Percentiles rank a stretch among this genome's conserved stretches.
Conservation (phyloP, 2,797 vertebrate species). For the Urosaurus nigricauda region DNA sequence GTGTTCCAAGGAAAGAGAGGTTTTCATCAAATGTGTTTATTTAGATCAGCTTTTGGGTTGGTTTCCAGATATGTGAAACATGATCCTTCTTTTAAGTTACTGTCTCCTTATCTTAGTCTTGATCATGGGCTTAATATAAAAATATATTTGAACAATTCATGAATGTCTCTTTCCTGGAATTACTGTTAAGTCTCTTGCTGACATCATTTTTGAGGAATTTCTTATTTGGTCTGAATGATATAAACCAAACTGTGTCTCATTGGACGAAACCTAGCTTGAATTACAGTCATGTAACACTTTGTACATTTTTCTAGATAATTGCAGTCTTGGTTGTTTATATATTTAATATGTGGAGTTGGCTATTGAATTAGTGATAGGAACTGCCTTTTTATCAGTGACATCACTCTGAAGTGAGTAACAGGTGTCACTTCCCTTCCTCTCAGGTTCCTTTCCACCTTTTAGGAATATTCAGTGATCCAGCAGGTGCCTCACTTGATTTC, state of each 20-base stretch:
- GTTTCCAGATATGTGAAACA: slow-evolving; percentile 33
- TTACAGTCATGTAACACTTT: slow-evolving; percentile 41
- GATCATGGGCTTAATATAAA: slow-evolving; percentile 52
- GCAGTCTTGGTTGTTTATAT: slow-evolving; percentile 40
- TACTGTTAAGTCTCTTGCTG: slow-evolving; percentile 52
- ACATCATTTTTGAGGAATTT: slow-evolving; percentile 66
- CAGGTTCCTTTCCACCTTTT: neutral
- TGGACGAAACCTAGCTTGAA: slow-evolving; percentile 47
- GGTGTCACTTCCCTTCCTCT: neutral
- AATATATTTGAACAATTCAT: slow-evolving; percentile 51
- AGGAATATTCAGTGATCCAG: neutral
- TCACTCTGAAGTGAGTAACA: neutral
- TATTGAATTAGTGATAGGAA: slow-evolving; percentile 29
- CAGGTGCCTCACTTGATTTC: neutral
- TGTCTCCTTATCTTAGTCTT: slow-evolving; percentile 53
- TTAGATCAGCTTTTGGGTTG: slow-evolving; percentile 10
- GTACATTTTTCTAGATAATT: slow-evolving; percentile 36
- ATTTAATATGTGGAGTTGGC: slow-evolving; percentile 28
- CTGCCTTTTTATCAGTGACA: slow-evolving; percentile 4
- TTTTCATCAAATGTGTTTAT: slow-evolving; percentile 35
- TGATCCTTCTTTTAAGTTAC: slow-evolving; percentile 18
- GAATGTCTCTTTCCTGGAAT: slow-evolving; percentile 55
- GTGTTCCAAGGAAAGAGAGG: neutral
- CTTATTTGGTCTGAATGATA: slow-evolving; percentile 51
- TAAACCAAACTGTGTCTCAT: slow-evolving; percentile 52